Evolutionary conservation across 2,888 invertebrate species (phyloP).

Genomic region (Andrena bucephala): DNA sequence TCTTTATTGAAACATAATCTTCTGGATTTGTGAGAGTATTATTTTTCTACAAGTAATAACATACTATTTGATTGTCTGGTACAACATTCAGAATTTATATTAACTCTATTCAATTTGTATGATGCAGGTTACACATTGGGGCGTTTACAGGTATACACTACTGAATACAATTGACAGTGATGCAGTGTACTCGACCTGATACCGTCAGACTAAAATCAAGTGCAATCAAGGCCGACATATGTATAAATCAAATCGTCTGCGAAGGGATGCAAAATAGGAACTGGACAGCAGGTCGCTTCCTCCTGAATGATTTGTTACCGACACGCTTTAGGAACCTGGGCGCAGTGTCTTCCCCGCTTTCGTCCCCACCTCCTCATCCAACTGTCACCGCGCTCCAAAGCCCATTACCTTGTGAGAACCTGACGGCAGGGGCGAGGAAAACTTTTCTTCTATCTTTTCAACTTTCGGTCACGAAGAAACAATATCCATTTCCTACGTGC

Average conservation of each 20-base stretch:
- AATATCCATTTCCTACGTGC: constrained; percentile 60
- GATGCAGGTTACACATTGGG: neutral
- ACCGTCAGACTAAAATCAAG: constrained; percentile 77
- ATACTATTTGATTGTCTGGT: no score
- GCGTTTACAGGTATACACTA: neutral
- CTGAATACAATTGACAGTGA: constrained; percentile 18
- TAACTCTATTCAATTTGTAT: no score
- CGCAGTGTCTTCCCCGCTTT: constrained; percentile 54
- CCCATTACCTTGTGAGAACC: constrained; percentile 52
- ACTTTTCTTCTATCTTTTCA: constrained; percentile 57
- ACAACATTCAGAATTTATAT: no score
- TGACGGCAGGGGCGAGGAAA: constrained; percentile 39
- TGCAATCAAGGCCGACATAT: constrained; percentile 77
- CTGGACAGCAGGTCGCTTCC: constrained; percentile 67
- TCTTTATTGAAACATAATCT: no score
- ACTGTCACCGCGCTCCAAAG: constrained; percentile 49
- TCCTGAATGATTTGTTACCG: constrained; percentile 74
- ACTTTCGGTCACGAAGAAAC: constrained; percentile 52
- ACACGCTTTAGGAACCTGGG: constrained; percentile 64
- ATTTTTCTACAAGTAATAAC: no score
- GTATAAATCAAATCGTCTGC: constrained; percentile 77
- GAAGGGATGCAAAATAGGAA: constrained; percentile 55
- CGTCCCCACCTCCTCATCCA: constrained; percentile 37
- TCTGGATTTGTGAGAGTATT: no score
- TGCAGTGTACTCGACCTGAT: constrained; percentile 35